Percentiles rank a stretch among this genome's conserved stretches.
phyloP scores from a whole-genome alignment of 2,888 invertebrate species.

The Thysanoteuthis rhombus region DNA sequence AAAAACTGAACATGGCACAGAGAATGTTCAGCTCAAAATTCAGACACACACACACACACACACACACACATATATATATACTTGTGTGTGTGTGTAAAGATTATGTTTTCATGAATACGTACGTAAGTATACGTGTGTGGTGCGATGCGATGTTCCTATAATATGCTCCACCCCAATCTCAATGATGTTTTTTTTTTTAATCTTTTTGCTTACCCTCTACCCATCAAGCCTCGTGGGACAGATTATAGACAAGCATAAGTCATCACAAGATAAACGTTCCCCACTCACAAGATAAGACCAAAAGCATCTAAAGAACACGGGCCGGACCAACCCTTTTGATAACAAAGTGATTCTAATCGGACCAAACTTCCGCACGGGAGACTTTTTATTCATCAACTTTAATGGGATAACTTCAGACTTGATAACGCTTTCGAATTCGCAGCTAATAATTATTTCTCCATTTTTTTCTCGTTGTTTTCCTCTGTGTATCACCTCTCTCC shows the following conservation, averaged over 20 bases:
- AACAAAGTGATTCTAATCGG: background rate
- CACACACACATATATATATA: background rate
- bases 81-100: background rate
- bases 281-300: background rate
- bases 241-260: background rate
- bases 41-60: background rate
- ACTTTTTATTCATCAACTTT: slow-evolving; percentile 12
- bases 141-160: background rate
- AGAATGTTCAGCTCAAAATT: no score
- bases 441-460: background rate
- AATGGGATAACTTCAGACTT: background rate
- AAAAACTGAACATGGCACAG: no score
- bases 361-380: background rate
- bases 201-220: background rate
- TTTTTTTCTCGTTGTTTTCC: background rate
- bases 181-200: no score
- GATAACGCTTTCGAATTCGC: background rate
- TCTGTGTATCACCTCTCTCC: background rate
- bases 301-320: background rate
- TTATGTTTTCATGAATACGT: background rate
- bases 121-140: background rate
- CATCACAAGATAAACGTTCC: background rate
- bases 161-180: background rate
- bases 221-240: background rate
- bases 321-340: slow-evolving; percentile 12